phyloP scores from a whole-genome alignment of 2,797 vertebrate genomes.

The Cyclopterus lumpus region DNA sequence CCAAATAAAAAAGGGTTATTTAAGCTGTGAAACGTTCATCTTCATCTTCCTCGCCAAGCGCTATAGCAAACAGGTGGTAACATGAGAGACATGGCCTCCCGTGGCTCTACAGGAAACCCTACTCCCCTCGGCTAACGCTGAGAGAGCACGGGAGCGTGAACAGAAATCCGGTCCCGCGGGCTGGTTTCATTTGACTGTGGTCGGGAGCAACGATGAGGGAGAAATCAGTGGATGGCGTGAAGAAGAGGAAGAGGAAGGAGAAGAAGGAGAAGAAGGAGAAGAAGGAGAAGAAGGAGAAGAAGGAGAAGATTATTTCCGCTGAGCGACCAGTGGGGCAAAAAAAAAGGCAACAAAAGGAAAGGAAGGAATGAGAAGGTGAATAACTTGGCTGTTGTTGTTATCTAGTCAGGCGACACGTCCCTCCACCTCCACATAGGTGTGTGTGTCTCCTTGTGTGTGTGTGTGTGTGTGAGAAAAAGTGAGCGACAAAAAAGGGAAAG shows the following conservation, averaged over 20 bases:
- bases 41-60: neutral
- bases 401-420: slow-evolving; percentile 46
- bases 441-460: slow-evolving; percentile 18
- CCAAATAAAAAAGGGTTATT: neutral
- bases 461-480: slow-evolving; percentile 27
- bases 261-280: no score
- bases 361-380: slow-evolving; percentile 27
- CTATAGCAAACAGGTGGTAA: slow-evolving; percentile 67
- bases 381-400: slow-evolving; percentile 45
- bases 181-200: slow-evolving; percentile 38
- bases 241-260: no score
- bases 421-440: slow-evolving; percentile 22
- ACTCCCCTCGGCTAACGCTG: slow-evolving; percentile 62
- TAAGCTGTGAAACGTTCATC: neutral
- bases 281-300: neutral
- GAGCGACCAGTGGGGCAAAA: neutral
- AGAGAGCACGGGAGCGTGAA: slow-evolving; percentile 40
- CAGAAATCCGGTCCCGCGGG: slow-evolving; percentile 33
- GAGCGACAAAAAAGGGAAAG: slow-evolving; percentile 29
- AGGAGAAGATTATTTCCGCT: neutral
- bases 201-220: neutral
- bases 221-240: neutral
- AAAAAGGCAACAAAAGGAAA: neutral
- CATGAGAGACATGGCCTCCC: slow-evolving; percentile 62
- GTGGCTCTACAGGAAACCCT: slow-evolving; percentile 64